A percentile compares a stretch with the other conserved stretches of the same genome.
phyloP scores from a whole-genome alignment of 2,888 invertebrate species.

The Elaeidobius kamerunicus region DNA sequence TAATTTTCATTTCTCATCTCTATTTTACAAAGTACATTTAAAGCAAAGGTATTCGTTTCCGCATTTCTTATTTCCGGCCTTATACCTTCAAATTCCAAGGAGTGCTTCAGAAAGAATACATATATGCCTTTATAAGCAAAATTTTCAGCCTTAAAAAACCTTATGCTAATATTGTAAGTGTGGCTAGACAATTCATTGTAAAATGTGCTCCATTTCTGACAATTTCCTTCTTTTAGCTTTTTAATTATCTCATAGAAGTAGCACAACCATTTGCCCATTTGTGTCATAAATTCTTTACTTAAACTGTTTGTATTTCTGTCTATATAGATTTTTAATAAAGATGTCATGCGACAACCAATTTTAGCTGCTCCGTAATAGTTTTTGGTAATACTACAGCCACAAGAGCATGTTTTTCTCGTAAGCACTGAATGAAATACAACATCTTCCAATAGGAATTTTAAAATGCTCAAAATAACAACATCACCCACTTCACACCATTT shows the following conservation, averaged over 20 bases:
- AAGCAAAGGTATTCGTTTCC: constrained; percentile 20
- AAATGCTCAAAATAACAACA: neutral
- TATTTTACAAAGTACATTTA: constrained; percentile 26
- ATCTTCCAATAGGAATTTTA: constrained; percentile 5
- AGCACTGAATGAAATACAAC: neutral
- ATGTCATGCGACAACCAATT: constrained; percentile 14
- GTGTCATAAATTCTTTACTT: constrained; percentile 13
- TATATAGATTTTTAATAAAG: constrained; percentile 19
- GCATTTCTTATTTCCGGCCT: constrained; percentile 15
- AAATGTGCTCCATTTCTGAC: constrained; percentile 30
- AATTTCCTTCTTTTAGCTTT: constrained; percentile 29
- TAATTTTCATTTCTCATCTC: constrained; percentile 26
- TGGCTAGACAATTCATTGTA: constrained; percentile 31
- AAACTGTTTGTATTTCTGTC: constrained; percentile 9
- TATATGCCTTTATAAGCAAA: constrained; percentile 20
- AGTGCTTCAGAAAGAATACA: constrained; percentile 26
- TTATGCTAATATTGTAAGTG: constrained; percentile 35
- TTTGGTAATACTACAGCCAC: constrained; percentile 17
- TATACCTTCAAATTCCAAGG: constrained; percentile 28
- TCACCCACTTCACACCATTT: constrained; percentile 19
- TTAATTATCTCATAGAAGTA: constrained; percentile 30
- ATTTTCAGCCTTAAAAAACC: constrained; percentile 24
- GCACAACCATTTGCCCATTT: constrained; percentile 21
- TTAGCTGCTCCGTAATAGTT: constrained; percentile 15
- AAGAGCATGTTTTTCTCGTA: constrained; percentile 15